Base-by-base conservation (phyloP, 2,888 invertebrate genomes). In the Electrophaes corylata region DNA sequence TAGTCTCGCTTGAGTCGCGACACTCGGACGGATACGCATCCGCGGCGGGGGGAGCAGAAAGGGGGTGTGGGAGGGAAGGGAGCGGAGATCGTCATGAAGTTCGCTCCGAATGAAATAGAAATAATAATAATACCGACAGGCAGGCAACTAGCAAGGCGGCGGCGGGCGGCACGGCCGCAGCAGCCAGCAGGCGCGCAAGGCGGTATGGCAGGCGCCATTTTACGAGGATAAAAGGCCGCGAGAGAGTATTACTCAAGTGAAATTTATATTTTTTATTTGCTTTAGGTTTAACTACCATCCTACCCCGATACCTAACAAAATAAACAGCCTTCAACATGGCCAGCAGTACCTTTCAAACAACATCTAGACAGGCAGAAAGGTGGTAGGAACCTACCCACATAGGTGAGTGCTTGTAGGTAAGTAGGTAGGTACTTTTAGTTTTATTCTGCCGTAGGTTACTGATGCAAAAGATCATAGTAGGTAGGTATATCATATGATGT, bases 11-110 rank as follows among this genome's bases (percentile, higher is more conserved):
- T 62, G 62, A 64, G 64, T 59, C 87, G 88, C 90, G 89, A 91
- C 89, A 88, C 86, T 88, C 89, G 87, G 91, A 90, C 89, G 88
- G 91, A 91, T 88, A 90, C 90, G 89, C 89, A 90, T 90, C 89
- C 87, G 88, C 87, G 89, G 55, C 44, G 55, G 87, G 55, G 87
- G 84, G 87, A 73, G 81, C 73, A 79, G 75, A 45, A 40, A 29
- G 26, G 48, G 53, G 69, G 71, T 72, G 78, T 70, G 78, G 74
- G 79, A 71, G 81, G 81, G 87, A 82, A 71, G 81, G 81, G 87
- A 82, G 86, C 79, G 81, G 84, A 88, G 88, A 90, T 87, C 90
- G 89, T 88, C 90, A 89, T 87, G 91, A 91, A 91, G 89, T 89
- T 90, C 83, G 88, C 89, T 90, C 83, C 88, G 87, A 87, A 86